A percentile compares a stretch with the other conserved stretches of the same genome.
Evolutionary conservation across 2,888 invertebrate species (phyloP).

Genomic region (Idaea straminata): DNA sequence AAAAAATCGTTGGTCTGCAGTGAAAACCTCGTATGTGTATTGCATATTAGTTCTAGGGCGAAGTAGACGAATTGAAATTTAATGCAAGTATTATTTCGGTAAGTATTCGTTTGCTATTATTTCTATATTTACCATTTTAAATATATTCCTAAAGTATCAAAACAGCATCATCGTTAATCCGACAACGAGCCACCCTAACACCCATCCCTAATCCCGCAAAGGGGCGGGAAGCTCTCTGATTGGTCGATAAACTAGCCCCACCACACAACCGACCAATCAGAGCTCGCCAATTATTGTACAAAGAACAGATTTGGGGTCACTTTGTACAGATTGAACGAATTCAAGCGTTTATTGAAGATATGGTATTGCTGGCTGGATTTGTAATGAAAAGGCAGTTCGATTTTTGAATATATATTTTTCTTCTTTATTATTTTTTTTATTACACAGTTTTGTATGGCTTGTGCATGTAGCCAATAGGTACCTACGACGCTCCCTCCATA

Average conservation of each 20-base stretch:
- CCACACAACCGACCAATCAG: conserved; percentile 50
- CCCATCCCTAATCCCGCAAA: conserved; percentile 55
- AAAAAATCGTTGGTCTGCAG: no score
- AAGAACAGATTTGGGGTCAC: conserved; percentile 72
- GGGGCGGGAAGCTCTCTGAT: conserved; percentile 41
- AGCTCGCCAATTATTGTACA: conserved; percentile 64
- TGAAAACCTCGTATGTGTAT: no score
- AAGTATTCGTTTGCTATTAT: no score
- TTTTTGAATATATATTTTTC: not conserved
- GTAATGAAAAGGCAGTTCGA: conserved; percentile 7
- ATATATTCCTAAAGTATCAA: conserved; percentile 19
- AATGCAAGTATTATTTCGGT: no score
- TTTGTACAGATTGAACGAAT: conserved; percentile 59
- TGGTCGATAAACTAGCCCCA: conserved; percentile 45
- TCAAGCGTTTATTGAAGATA: conserved; percentile 15
- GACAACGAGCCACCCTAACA: conserved; percentile 40
- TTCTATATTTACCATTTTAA: no score
- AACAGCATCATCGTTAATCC: conserved; percentile 30
- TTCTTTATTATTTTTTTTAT: no score
- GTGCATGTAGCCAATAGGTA: no score
- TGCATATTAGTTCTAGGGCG: no score
- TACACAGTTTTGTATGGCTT: no score
- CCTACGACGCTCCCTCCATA: no score
- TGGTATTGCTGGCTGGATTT: conserved; percentile 9
- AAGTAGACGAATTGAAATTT: no score